Evolutionary conservation across 2,797 vertebrate species (phyloP).

Genomic region (Anas georgica): DNA sequence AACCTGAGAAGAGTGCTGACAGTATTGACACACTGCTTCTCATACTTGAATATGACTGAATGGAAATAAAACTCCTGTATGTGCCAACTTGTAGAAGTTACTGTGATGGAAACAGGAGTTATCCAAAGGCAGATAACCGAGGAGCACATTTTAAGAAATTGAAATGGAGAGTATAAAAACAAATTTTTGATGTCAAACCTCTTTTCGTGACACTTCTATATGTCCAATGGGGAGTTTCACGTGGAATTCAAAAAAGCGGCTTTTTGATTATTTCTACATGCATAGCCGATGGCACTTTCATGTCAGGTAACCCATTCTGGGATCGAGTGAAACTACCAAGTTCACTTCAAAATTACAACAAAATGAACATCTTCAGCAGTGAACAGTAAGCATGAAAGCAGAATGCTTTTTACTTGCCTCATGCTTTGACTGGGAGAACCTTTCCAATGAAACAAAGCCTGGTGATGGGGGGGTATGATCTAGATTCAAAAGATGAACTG

Average conservation of each 20-base stretch:
- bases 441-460: background rate
- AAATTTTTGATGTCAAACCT: background rate
- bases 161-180: background rate
- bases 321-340: background rate
- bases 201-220: rapidly evolving
- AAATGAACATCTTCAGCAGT: background rate
- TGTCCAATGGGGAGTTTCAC: background rate
- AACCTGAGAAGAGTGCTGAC: background rate
- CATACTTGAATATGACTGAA: background rate
- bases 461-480: background rate
- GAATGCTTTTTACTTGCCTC: background rate
- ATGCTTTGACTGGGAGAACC: background rate
- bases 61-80: background rate
- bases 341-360: background rate
- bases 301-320: no score
- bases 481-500: background rate
- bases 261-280: background rate
- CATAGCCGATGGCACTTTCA: background rate
- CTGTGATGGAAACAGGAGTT: background rate
- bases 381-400: background rate
- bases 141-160: rapidly evolving
- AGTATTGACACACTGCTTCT: background rate
- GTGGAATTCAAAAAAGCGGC: background rate
- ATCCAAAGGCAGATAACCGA: background rate
- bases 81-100: background rate